phyloP scores from a whole-genome alignment of 1,140 invertebrate species.

The Drosophila virilis region DNA sequence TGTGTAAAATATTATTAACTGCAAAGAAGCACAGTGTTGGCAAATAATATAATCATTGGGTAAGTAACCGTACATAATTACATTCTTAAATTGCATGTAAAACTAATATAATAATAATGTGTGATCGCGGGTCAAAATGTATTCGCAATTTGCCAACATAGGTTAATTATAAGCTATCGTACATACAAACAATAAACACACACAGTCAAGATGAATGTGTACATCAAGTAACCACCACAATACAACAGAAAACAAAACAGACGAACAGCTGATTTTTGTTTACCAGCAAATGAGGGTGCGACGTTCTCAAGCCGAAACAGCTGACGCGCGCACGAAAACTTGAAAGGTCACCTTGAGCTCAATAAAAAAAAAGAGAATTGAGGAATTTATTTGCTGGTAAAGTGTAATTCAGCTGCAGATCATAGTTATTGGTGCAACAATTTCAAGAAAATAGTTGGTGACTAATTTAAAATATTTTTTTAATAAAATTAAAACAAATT shows the following conservation, averaged over 20 bases:
- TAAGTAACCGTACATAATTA: slow-evolving; percentile 2
- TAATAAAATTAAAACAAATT: slow-evolving; percentile 4
- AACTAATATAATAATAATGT: background rate
- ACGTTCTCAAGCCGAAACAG: slow-evolving; percentile 51
- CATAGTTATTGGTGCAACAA: slow-evolving; percentile 46
- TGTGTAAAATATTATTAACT: background rate
- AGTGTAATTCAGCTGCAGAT: slow-evolving; percentile 33
- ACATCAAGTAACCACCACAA: background rate
- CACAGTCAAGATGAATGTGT: slow-evolving; percentile 4
- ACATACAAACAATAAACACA: background rate
- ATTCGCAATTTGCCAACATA: background rate
- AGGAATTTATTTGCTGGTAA: slow-evolving; percentile 70
- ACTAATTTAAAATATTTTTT: background rate
- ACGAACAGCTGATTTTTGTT: slow-evolving; percentile 70
- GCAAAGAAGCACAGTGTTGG: background rate
- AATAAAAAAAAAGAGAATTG: slow-evolving; percentile 55
- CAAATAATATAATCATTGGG: slow-evolving; percentile 4
- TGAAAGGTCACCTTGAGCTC: slow-evolving; percentile 78
- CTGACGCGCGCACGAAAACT: slow-evolving; percentile 70
- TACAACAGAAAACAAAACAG: slow-evolving; percentile 23
- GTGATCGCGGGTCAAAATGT: no score
- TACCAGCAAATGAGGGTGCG: slow-evolving; percentile 54
- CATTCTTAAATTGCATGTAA: background rate
- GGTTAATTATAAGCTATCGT: background rate
- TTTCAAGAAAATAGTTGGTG: slow-evolving; percentile 51